Evolutionary conservation across 2,888 invertebrate species (phyloP), one percentile per base, ranked within the genome.

Genomic region (Pyralis farinalis): DNA sequence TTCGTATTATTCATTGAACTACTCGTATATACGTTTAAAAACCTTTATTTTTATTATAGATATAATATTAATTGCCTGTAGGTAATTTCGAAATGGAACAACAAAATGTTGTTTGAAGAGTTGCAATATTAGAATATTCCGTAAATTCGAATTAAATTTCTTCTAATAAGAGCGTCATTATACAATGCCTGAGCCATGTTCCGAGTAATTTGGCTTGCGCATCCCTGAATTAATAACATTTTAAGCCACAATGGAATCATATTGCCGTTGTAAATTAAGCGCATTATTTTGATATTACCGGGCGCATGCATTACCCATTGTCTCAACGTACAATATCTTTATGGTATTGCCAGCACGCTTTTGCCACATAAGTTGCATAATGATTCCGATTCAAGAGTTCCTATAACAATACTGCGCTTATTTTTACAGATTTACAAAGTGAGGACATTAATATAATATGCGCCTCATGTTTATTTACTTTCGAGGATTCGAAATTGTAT

Each of bases 201-300:
- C 25, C 22, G n/a, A 7, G 25, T 10, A 34, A 20, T 34, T 34
- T 8, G 9, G 25, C 20, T 16, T 16, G 16, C 16, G 37, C 12
- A 16, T 39, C 51, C 47, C 47, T 48, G 65, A 64, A 76, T 76
- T 69, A 70, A 70, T 68, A 68, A 54, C 46, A 57, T 59, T 53
- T 61, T 3, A 58, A 61, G 60, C 56, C 46, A 47, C 53, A 55
- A 53, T 53, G 49, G 55, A 58, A 59, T 60, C 58, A 57, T 57
- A 56, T 62, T 58, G 49, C 52, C 37, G 50, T 53, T 57, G 61
- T 73, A 75, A 73, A 73, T 78, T 67, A 61, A 63, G 55, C 57
- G 46, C 57, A 62, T 65, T 67, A 68, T 65, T 62, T 55, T 57
- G 62, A 60, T 68, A 66, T 60, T 53, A 55, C 63, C 56, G 55